Base-by-base conservation (phyloP, 2,888 invertebrate genomes). In the Neoaliturus tenellus region DNA sequence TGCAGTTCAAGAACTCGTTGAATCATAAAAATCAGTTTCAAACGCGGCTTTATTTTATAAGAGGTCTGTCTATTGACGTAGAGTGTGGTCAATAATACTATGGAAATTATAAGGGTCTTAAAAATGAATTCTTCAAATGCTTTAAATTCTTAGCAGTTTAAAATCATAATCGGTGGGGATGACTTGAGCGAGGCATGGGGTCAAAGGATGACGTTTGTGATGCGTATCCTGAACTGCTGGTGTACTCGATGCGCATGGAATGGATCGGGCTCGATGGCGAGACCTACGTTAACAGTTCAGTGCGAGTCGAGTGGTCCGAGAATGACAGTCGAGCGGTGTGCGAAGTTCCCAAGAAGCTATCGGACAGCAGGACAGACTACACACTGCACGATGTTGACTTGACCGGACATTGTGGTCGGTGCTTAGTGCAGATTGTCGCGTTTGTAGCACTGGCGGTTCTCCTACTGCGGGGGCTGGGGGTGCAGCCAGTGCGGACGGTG, bases 231-330 rank as follows among this genome's bases (percentile, higher is more conserved):
- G 78, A 58, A 25, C 51, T 39, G 33, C 44, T 78, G 80, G 83
- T 69, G 25, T 86, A 86, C 83, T 75, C 81, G 12, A 20, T 86
- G 41, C 86, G 83, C 31, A 85, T 85, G 84, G 87, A 87, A 84
- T 87, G 87, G 87, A 82, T 85, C 62, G 86, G 84, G 48, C 80
- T 85, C 3, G 85, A 85, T 73, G 87, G 87, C 31, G 41, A 44
- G 23, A 75, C 86, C 6, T 81, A 78, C 28, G 58, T 87, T 20
- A 87, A 87, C 85, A 86, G 82, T 73, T 84, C 86, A 0, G 85
- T 85, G 28, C 55, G 85, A 17, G 83, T 87, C n/a, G 81, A 86
- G 23, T 85, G 85, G 84, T 67, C 84, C 6, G 81, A 75, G 75
- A 73, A 48, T 0, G 86, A 85, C 33, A 86, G 87, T 62, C 71